phyloP scores from a whole-genome alignment of 2,888 invertebrate species.

The Phytoseiulus persimilis region DNA sequence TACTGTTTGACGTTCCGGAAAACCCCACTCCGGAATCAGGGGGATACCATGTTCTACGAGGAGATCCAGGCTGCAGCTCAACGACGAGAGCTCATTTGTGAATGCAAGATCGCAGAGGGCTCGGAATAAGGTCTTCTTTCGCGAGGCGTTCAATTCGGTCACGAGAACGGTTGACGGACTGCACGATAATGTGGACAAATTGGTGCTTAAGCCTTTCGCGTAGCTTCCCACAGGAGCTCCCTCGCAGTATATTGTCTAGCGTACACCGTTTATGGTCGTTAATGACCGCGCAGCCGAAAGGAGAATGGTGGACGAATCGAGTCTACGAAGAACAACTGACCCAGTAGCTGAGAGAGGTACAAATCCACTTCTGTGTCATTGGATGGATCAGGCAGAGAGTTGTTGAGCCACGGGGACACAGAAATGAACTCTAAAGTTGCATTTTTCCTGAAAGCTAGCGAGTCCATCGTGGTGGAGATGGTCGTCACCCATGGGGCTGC shows the following conservation, averaged over 20 bases:
- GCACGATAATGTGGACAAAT: not conserved
- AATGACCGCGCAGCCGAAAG: not conserved
- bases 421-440: not conserved
- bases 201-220: not conserved
- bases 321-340: not conserved
- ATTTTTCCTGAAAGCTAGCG: not conserved
- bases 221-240: not conserved
- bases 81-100: too few relatives aligned
- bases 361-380: not conserved
- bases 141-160: not conserved
- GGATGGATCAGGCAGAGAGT: conserved; percentile 7
- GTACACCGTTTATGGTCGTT: not conserved
- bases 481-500: not conserved
- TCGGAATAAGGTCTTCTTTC: not conserved
- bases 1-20: too few relatives aligned
- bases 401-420: not conserved
- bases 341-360: conserved; percentile 12
- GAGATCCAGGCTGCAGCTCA: too few relatives aligned
- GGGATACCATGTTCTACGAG: too few relatives aligned
- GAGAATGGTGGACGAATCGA: not conserved
- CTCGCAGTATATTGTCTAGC: not conserved
- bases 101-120: too few relatives aligned
- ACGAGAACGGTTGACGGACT: not conserved
- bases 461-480: not conserved
- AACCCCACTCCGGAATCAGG: too few relatives aligned